Base-by-base conservation (phyloP, 2,113 vertebrate species). In the Arothron firmamentum region DNA sequence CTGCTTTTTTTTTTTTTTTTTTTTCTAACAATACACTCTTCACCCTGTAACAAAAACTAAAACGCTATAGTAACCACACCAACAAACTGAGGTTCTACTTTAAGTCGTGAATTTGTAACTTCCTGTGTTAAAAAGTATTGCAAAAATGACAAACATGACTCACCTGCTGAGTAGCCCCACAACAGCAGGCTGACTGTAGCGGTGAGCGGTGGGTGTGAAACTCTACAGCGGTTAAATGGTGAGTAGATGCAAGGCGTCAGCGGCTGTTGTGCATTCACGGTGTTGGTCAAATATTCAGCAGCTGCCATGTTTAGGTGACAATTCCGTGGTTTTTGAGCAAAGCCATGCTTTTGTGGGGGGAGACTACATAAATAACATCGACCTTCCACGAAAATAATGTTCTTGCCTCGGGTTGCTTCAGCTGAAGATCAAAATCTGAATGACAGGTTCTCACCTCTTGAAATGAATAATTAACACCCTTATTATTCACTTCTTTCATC, bases 61-160 rank as follows among this genome's bases (percentile, higher is more conserved):
- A 50, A 59, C 46, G n/a, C 47, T 34, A 64, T 19, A 5, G 18
- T 9, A 47, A 58, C 56, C 23, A 28, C 28, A 52, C 5, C 10
- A 50, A 15, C 46, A 25, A 72, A 74, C 58, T 52, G 41, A 55
- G 16, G 17, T 52, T 52, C 55, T 61, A 73, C 61, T 38, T 5
- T 6, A 28, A 5, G 25, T 28, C 25, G 6, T 28, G 25, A 28
- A 28, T 65, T 56, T 65, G 70, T 20, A 38, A 61, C 73, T 85
- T 88, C 78, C 85, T 84, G 75, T 72, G 20, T 67, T 1, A 3
- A 62, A 10, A 55, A 17, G n/a, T 13, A 38, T 65, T 72, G 65
- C 72, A 67, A 38, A 38, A 38, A 31, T 9, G 28, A 31, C 59
- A 67, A 38, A 52, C 41, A 19, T 74, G 81, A 77, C 48, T 86